Evolutionary conservation across 2,797 vertebrate genomes (phyloP).

Genomic region (Argyrosomus regius): DNA sequence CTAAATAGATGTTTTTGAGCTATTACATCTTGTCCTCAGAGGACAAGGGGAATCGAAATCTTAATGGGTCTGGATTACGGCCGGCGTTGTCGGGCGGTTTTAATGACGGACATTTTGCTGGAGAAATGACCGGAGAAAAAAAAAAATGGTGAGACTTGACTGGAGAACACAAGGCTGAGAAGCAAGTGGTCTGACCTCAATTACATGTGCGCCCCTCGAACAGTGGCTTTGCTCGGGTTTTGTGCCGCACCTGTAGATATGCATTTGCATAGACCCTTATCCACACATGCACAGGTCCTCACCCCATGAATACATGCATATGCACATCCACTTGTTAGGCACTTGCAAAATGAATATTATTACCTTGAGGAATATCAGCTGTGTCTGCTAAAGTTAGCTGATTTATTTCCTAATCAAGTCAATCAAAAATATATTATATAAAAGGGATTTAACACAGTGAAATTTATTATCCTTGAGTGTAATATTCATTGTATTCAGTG

Average conservation of each 20-base stretch:
- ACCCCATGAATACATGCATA: background rate
- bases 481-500: background rate
- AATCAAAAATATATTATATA: background rate
- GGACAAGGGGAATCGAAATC: constrained; percentile 62
- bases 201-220: constrained; percentile 32
- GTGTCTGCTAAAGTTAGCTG: background rate
- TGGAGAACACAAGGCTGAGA: constrained; percentile 34
- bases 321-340: background rate
- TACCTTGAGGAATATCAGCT: background rate
- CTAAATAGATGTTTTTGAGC: constrained; percentile 75
- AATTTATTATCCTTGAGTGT: background rate
- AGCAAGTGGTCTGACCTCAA: constrained; percentile 46
- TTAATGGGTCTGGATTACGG: constrained; percentile 65
- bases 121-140: constrained; percentile 43
- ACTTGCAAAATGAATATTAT: constrained; percentile 1
- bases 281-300: background rate
- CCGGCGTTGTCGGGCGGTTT: constrained; percentile 29
- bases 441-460: background rate
- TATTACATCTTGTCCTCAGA: constrained; percentile 65
- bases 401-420: background rate
- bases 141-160: constrained; percentile 20
- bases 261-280: constrained; percentile 13
- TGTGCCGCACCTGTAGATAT: constrained; percentile 9
- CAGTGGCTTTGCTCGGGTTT: constrained; percentile 16
- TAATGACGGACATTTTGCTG: constrained; percentile 59